phyloP scores from a whole-genome alignment of 1,140 invertebrate genomes.

The Helicoverpa zea region DNA sequence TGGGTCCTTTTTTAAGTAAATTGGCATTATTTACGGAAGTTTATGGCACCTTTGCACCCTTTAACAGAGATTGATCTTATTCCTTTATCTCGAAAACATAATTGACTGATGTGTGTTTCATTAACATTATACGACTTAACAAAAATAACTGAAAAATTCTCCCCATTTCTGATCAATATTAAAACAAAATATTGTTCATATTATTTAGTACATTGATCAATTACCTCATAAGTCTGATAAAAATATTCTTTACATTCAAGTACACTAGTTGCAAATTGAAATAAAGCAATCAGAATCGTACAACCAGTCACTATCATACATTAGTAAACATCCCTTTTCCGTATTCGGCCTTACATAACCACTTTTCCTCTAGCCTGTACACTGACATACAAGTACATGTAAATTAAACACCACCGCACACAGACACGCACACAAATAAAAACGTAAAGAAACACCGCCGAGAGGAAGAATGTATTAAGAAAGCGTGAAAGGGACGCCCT shows the following conservation, averaged over 20 bases:
- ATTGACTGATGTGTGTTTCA: too few relatives aligned
- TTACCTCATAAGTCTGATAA: background rate
- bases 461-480: slow-evolving; percentile 87
- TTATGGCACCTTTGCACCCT: too few relatives aligned
- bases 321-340: slow-evolving; percentile 34
- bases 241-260: background rate
- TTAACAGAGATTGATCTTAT: too few relatives aligned
- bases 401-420: slow-evolving; percentile 86
- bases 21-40: background rate
- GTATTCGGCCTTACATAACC: slow-evolving; percentile 43
- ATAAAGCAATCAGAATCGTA: background rate
- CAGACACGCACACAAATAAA: slow-evolving; percentile 86
- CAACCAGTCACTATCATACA: background rate
- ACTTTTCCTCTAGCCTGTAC: slow-evolving; percentile 69
- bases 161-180: too few relatives aligned
- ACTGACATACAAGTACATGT: slow-evolving; percentile 86
- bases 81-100: too few relatives aligned
- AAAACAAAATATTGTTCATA: too few relatives aligned
- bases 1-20: background rate
- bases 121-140: too few relatives aligned
- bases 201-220: background rate
- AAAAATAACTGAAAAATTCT: too few relatives aligned
- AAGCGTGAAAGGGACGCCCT: slow-evolving; percentile 79
- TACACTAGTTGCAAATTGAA: background rate
- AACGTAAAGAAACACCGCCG: slow-evolving; percentile 85